Evolutionary conservation across 2,113 vertebrate genomes (phyloP).

Genomic region (Pao palembangensis): DNA sequence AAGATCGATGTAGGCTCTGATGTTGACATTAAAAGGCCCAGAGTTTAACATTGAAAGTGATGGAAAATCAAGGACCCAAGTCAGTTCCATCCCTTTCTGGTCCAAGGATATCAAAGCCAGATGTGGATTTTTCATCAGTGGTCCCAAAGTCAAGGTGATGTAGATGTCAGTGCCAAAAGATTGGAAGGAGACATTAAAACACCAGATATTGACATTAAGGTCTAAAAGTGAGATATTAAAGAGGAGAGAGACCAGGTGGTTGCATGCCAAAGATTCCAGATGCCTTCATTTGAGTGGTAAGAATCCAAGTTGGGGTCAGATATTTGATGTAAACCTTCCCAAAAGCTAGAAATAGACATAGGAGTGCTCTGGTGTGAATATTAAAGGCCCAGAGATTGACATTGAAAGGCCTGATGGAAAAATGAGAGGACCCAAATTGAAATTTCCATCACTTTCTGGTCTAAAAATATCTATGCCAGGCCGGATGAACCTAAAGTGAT

Average conservation of each 20-base stretch:
- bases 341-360: neutral
- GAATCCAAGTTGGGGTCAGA: neutral
- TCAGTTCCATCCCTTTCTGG: slow-evolving; percentile 24
- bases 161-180: too few species aligned
- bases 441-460: too few species aligned
- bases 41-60: slow-evolving; percentile 26
- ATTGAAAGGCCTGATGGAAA: slow-evolving; percentile 53
- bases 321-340: too few species aligned
- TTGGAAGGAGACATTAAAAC: too few species aligned
- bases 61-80: slow-evolving; percentile 15
- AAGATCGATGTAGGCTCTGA: slow-evolving; percentile 40
- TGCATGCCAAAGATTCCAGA: slow-evolving; percentile 32
- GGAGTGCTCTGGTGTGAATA: neutral
- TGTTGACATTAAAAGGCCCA: neutral
- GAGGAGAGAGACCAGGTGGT: neutral
- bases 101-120: too few species aligned
- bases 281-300: slow-evolving; percentile 23
- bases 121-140: too few species aligned
- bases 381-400: slow-evolving; percentile 31
- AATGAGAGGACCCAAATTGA: too few species aligned
- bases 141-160: too few species aligned
- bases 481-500: too few species aligned
- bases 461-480: slow-evolving; percentile 3
- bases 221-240: slow-evolving; percentile 7
- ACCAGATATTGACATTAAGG: too few species aligned